phyloP scores from a whole-genome alignment of 2,113 vertebrate genomes.

The Hypocryptadius cinnamomeus region DNA sequence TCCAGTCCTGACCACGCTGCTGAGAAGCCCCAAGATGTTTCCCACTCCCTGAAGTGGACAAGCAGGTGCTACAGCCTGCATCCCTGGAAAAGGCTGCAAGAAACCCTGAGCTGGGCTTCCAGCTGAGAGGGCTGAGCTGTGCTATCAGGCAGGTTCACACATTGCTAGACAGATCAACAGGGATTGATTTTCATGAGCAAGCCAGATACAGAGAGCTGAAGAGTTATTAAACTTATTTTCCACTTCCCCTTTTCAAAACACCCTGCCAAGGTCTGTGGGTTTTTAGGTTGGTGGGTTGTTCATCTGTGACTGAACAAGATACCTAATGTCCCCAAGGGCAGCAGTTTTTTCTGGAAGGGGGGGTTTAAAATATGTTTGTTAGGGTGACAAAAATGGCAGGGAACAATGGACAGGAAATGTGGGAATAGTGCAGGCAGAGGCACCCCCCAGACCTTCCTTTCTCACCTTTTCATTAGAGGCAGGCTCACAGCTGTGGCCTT shows the following conservation, averaged over 20 bases:
- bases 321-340: not conserved
- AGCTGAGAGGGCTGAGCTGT: not conserved
- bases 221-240: not conserved
- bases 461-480: not conserved
- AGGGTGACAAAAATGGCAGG: not conserved
- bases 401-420: not conserved
- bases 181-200: not conserved
- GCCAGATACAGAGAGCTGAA: not conserved
- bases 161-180: not conserved
- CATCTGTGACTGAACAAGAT: not conserved
- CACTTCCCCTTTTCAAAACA: not conserved
- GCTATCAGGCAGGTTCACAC: not conserved
- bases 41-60: not conserved
- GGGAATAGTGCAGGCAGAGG: not conserved
- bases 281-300: not conserved
- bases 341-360: not conserved
- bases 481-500: not conserved
- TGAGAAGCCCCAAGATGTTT: not conserved
- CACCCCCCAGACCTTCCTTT: not conserved
- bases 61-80: not conserved
- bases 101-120: not conserved
- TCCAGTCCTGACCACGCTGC: accelerated
- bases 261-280: not conserved
- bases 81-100: not conserved
- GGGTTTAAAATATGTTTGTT: not conserved